Evolutionary conservation across 1,140 invertebrate species (phyloP), one percentile per base, ranked within the genome.

Genomic region (Micrasema minimum): DNA sequence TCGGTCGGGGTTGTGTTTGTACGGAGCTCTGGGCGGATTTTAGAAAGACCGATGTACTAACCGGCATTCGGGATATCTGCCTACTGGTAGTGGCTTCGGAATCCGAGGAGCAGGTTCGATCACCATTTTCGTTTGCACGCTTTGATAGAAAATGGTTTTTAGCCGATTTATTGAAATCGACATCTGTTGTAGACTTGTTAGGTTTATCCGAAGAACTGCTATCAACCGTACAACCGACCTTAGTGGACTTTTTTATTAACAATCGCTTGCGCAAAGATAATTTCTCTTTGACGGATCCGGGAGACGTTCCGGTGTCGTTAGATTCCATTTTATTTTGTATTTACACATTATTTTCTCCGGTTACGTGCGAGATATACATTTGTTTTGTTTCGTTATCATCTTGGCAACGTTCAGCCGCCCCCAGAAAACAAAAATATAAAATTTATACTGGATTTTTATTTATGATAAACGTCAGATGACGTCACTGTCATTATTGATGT

Each of bases 211-310:
- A 80, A 48, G 81, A 83, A 79, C 82, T 81, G 48, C 80, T 81
- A 75, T 82, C 82, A 46, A 83, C 79, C 78, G 81, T 82, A 76
- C 83, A 84, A 48, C 83, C 83, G 73, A 84, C 83, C 80, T 81
- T 83, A 46, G 83, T 82, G 11, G 83, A 84, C 74, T 84, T 84
- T 76, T 84, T 84, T 46, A 83, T 82, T 72, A 84, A 82, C 65
- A 83, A 74, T 20, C 83, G 79, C 76, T 84, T 84, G 26, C 83
- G 79, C 53, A 84, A 75, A 50, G 82, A 84, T 68, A 84, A 76
- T 72, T 84, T 84, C 71, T 83, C 81, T 76, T 84, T 84, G 69
- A 79, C 77, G 75, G 78, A 81, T 46, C 80, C 81, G 26, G 83
- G 81, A 74, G 83, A 83, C 64, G 82, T 18, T 14, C 38, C 55